These are phyloP conservation scores for Cryptotermes secundus DNA, from an alignment of 1,140 invertebrate genomes.

Conservation along the genomic window DNA sequence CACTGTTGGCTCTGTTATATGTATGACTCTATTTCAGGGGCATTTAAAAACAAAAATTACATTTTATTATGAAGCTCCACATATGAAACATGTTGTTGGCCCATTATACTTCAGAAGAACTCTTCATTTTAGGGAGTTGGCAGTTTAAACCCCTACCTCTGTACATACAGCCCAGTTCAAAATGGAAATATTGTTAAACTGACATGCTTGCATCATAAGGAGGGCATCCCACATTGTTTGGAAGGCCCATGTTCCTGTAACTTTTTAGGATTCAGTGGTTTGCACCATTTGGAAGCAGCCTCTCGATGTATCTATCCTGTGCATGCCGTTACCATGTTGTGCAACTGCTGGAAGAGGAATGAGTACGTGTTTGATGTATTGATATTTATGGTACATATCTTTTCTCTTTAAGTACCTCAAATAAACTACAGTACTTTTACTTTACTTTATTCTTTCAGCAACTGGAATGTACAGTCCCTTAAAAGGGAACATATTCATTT, in stretches of 20 bases:
- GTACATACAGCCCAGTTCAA: neutral
- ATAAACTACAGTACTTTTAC: neutral
- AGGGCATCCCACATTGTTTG: neutral
- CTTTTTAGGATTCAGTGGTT: neutral
- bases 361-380: neutral
- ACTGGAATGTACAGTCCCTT: conserved; percentile 7
- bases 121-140: neutral
- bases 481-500: neutral
- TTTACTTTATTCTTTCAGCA: neutral
- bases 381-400: neutral
- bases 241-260: neutral
- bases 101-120: neutral
- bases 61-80: too few relatives aligned
- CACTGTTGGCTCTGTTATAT: too few relatives aligned
- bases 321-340: neutral
- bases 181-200: neutral
- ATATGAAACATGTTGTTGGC: neutral
- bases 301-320: neutral
- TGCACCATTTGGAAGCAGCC: neutral
- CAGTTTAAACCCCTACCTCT: neutral
- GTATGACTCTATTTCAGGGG: too few relatives aligned
- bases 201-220: neutral
- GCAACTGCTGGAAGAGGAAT: neutral
- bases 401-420: neutral
- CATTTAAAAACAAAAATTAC: too few relatives aligned